Evolutionary conservation across 2,888 invertebrate genomes (phyloP).

Genomic region (Oscheius myriophilus): DNA sequence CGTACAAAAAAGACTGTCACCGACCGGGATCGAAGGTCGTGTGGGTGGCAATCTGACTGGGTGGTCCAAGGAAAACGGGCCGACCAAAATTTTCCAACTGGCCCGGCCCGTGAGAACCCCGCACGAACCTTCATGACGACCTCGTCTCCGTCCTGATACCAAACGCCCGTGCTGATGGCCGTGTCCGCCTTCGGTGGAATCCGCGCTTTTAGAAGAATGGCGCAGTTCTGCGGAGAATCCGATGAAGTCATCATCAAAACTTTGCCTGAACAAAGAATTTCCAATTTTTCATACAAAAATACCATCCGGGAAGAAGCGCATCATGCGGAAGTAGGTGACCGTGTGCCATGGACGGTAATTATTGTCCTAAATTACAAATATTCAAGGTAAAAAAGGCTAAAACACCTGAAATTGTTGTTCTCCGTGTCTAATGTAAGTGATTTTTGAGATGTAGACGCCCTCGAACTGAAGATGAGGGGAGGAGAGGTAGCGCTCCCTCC

Average conservation of each 20-base stretch:
- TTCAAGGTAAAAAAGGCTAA: neutral
- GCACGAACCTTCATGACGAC: conserved; percentile 1
- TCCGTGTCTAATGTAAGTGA: conserved; percentile 19
- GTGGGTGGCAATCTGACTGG: too few relatives aligned
- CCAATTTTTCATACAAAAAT: neutral
- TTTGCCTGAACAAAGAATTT: neutral
- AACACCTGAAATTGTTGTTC: conserved; percentile 21
- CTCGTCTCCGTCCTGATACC: conserved; percentile 20
- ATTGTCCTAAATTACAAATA: conserved; percentile 6
- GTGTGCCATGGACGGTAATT: conserved; percentile 26
- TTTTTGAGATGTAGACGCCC: conserved; percentile 19
- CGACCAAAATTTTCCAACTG: too few relatives aligned
- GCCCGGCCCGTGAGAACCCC: too few relatives aligned
- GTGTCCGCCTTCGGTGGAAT: neutral
- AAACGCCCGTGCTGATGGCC: conserved; percentile 1
- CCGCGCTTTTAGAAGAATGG: conserved; percentile 2
- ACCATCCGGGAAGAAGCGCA: conserved; percentile 23
- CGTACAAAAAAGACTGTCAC: too few relatives aligned
- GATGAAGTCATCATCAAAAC: conserved; percentile 17
- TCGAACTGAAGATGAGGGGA: conserved; percentile 25
- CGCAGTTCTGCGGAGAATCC: conserved; percentile 8
- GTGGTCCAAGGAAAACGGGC: too few relatives aligned
- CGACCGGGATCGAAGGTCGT: too few relatives aligned
- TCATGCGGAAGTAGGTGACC: conserved; percentile 14
- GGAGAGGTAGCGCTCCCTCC: conserved; percentile 20